These are phyloP conservation scores for Procavia capensis DNA, from an alignment of 2,113 vertebrate genomes.

Conservation along the genomic window DNA sequence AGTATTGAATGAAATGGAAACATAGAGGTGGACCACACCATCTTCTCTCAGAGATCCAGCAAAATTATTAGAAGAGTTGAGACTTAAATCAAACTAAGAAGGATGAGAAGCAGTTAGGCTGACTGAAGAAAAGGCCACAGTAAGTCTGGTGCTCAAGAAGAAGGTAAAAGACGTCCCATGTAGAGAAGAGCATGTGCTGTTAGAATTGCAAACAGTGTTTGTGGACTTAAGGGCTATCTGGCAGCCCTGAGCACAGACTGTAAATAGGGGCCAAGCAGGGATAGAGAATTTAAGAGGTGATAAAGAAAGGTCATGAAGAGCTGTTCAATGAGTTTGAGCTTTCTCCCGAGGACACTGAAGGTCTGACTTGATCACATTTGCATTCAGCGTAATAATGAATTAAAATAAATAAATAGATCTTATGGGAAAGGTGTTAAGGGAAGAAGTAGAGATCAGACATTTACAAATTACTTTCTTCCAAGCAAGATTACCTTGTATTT, in stretches of 20 bases:
- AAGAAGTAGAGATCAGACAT: background rate
- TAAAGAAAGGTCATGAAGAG: background rate
- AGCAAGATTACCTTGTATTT: slow-evolving; percentile 23
- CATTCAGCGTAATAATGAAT: slow-evolving; percentile 27
- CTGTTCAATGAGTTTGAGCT: background rate
- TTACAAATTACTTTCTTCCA: slow-evolving; percentile 11
- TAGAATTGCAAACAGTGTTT: background rate
- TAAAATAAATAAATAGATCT: background rate
- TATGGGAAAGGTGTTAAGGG: background rate
- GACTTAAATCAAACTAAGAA: background rate
- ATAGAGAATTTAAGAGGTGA: background rate
- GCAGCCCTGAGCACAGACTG: background rate
- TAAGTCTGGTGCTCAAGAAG: background rate
- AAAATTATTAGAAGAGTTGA: background rate
- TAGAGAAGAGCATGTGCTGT: background rate
- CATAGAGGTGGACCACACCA: background rate
- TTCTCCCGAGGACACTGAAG: background rate
- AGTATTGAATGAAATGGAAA: background rate
- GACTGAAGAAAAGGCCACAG: background rate
- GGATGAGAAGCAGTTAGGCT: background rate
- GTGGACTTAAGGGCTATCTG: background rate
- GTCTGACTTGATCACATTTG: background rate
- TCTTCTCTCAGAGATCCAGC: background rate
- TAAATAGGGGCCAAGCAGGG: background rate
- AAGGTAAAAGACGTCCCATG: background rate